Conservation (phyloP, 2,113 vertebrate genomes). For the Raja brachyura region DNA sequence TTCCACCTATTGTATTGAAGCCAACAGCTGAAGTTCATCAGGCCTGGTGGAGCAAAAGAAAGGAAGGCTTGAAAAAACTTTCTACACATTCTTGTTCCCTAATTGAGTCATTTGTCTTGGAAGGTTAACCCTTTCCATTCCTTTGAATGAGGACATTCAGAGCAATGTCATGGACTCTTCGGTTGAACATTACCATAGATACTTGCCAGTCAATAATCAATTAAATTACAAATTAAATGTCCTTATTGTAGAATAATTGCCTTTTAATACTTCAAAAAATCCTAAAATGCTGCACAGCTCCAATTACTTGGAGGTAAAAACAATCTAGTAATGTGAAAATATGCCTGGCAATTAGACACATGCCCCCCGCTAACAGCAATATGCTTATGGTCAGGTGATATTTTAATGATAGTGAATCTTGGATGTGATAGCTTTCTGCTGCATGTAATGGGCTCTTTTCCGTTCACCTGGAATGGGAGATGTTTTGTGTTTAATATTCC, state of each 20-base stretch:
- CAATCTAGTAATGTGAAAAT: background rate
- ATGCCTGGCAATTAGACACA: background rate
- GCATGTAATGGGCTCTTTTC: background rate
- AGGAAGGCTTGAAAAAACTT: slow-evolving; percentile 8
- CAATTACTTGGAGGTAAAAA: too few species aligned
- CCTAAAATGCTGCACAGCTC: too few species aligned
- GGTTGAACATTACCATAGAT: background rate
- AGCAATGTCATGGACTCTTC: background rate
- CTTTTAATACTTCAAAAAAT: too few species aligned
- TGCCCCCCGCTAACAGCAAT: background rate
- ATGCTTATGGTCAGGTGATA: background rate
- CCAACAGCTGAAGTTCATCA: slow-evolving; percentile 44
- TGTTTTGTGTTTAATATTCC: background rate
- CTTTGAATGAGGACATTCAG: background rate
- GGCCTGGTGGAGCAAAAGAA: background rate
- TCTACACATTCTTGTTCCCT: background rate
- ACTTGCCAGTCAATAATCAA: background rate
- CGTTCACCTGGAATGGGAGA: background rate
- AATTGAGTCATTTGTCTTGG: background rate
- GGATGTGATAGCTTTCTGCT: background rate
- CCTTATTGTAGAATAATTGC: background rate
- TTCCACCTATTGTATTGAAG: slow-evolving; percentile 51
- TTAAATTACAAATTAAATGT: background rate
- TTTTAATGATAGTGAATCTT: background rate
- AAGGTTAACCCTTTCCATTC: background rate